Percentiles rank a stretch among this genome's conserved stretches.
phyloP scores from a whole-genome alignment of 1,140 invertebrate species.

The Drosophila gunungcola region DNA sequence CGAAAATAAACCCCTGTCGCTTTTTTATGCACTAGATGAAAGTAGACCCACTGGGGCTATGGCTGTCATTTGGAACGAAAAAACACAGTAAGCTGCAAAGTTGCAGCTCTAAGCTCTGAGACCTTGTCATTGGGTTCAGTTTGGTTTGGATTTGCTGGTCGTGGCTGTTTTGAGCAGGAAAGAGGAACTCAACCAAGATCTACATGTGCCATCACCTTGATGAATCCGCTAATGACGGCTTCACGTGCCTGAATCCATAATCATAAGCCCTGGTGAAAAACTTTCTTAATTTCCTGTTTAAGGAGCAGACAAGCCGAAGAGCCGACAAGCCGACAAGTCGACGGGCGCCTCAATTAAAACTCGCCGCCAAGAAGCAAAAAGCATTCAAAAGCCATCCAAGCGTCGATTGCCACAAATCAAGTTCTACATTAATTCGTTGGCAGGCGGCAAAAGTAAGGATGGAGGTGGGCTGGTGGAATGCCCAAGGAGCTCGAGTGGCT shows the following conservation, averaged over 20 bases:
- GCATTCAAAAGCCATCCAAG: constrained; percentile 54
- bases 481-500: constrained; percentile 44
- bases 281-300: constrained; percentile 76
- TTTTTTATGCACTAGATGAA: constrained; percentile 20
- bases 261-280: constrained; percentile 38
- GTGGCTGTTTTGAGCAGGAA: constrained; percentile 10
- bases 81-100: not conserved
- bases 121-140: constrained; percentile 11
- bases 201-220: not conserved
- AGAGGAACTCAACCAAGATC: constrained; percentile 4
- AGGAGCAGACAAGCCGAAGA: constrained; percentile 10
- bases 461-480: not conserved
- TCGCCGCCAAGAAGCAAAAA: constrained; percentile 59
- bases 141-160: not conserved
- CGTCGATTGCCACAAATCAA: constrained; percentile 80
- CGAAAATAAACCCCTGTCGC: constrained; percentile 27
- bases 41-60: constrained; percentile 10
- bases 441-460: not conserved
- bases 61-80: constrained; percentile 8
- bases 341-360: constrained; percentile 64
- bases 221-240: constrained; percentile 12
- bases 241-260: constrained; percentile 15
- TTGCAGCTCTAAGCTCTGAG: constrained; percentile 2
- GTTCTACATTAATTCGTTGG: constrained; percentile 76
- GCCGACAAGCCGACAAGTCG: constrained; percentile 5